Percentiles rank a stretch among this genome's conserved stretches.
phyloP scores from a whole-genome alignment of 2,797 vertebrate species.

The Siniperca undulata region DNA sequence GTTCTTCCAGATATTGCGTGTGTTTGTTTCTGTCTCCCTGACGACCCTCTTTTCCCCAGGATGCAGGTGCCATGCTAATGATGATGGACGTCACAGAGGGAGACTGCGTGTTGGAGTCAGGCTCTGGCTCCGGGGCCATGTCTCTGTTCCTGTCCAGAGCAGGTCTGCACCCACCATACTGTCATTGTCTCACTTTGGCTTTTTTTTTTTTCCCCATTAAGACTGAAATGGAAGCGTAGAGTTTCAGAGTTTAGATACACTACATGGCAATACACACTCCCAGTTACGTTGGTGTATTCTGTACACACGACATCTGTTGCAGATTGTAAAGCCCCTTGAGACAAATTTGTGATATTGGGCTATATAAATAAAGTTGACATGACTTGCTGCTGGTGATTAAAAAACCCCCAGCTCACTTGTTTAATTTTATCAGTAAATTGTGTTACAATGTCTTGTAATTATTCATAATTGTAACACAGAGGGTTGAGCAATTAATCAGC shows the following conservation, averaged over 20 bases:
- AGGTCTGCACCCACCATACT: conserved; percentile 78
- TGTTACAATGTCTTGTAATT: no score
- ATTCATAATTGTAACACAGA: no score
- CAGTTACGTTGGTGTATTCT: neutral
- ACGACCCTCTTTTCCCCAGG: conserved; percentile 76
- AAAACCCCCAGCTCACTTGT: no score
- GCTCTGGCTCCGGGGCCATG: conserved; percentile 93
- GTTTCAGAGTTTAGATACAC: neutral
- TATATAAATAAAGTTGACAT: no score
- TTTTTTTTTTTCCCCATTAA: neutral
- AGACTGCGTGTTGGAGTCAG: conserved; percentile 90
- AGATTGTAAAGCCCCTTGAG: no score
- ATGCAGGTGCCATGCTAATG: conserved; percentile 83
- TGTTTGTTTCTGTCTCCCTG: neutral
- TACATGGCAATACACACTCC: neutral
- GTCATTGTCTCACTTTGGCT: no score
- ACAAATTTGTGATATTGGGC: no score
- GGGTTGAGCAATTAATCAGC: no score
- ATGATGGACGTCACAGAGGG: conserved; percentile 92
- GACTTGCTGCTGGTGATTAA: no score
- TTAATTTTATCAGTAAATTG: no score
- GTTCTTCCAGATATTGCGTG: neutral
- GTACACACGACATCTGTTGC: no score
- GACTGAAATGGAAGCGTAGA: neutral
- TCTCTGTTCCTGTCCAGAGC: conserved; percentile 94